A percentile compares a stretch with the other conserved stretches of the same genome.
Evolutionary conservation across 2,888 invertebrate genomes (phyloP).

Genomic region (Tenthredo scrophulariae): DNA sequence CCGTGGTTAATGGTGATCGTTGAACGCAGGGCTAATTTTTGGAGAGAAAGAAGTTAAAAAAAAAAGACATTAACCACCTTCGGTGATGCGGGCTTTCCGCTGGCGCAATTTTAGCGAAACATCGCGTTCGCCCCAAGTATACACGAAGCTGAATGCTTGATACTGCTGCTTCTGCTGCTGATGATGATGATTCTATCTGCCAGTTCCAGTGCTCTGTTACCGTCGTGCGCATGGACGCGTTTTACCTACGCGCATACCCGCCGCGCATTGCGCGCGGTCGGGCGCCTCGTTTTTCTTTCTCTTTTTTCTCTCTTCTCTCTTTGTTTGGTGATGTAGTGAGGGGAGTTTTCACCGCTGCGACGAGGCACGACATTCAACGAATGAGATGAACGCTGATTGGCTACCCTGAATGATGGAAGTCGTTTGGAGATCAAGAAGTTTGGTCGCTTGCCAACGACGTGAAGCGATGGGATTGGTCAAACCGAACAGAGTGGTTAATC

Average conservation of each 20-base stretch:
- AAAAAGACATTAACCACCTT: constrained; percentile 50
- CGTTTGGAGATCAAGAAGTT: background rate
- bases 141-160: constrained; percentile 54
- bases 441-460: background rate
- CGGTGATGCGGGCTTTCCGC: constrained; percentile 22
- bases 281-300: background rate
- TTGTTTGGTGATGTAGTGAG: background rate
- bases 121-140: constrained; percentile 62
- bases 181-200: background rate
- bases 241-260: constrained; percentile 58
- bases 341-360: background rate
- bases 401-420: background rate
- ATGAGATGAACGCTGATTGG: background rate
- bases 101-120: constrained; percentile 63
- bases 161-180: constrained; percentile 2
- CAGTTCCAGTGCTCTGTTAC: constrained; percentile 2
- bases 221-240: constrained; percentile 63
- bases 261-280: constrained; percentile 61
- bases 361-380: background rate
- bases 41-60: constrained; percentile 51
- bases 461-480: background rate
- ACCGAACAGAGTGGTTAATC: no score
- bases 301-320: background rate
- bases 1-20: constrained; percentile 36
- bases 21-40: constrained; percentile 46